Evolutionary conservation across 2,113 vertebrate species (phyloP), one percentile per base, ranked within the genome.

Genomic region (Silurus glanis): DNA sequence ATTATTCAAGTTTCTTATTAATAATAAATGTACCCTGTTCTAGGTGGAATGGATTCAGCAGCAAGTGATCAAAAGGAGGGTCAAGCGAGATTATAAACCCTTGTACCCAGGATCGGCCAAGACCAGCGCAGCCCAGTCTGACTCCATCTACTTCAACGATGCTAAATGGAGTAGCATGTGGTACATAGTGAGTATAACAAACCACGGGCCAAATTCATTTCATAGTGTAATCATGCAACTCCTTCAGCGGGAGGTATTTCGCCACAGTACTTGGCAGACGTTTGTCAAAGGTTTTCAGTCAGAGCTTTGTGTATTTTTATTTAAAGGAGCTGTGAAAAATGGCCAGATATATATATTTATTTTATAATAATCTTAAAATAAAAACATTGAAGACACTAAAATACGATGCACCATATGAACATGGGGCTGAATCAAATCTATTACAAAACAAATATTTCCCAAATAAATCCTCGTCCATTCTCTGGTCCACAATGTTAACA

Each of bases 111-210:
- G 92, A 90, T 90, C 94, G 89, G 92, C 93, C 91, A 93, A 94
- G 72, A 91, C 93, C 93, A 95, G 91, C 88, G 92, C 91, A 45
- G 90, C 94, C 86, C 97, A 96, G 82, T 95, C 95, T 16, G 85
- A 64, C 71, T 90, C 84, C 78, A 97, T 97, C 90, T 98, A 96
- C 92, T 99, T 97, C 94, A 99, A 99, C 87, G 98, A 99, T 85
- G 97, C 97, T 90, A 99, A 99, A 92, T 99, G 98, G 98, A 97
- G 96, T 90, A 99, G 97, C 94, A 99, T 99, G 98, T 99, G 98
- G 98, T 99, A 99, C 89, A 98, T 99, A 94, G 98, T 99, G 91
- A 98, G 98, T 95, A 88, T 17, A 1, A 87, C 62, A 56, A 10
- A 84, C 37, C n/a, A 66, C 9, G 9, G 9, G 49, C 3, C 59